Conservation (phyloP, 2,888 invertebrate species). For the Ceramica pisi region DNA sequence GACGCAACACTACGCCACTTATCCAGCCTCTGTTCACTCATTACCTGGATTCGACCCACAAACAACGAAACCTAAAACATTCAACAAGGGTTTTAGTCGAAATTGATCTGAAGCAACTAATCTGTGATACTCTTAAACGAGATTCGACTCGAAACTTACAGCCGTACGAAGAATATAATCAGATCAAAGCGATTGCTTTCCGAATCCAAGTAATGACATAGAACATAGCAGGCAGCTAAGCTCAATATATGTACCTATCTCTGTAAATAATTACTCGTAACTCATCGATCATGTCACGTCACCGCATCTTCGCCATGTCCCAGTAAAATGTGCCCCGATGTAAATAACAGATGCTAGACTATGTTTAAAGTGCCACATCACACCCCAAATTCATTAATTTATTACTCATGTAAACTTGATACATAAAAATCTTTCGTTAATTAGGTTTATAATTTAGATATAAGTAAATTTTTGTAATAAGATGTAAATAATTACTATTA, state of each 20-base stretch:
- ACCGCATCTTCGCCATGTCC: constrained; percentile 68
- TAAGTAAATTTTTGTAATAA: constrained; percentile 83
- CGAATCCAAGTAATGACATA: constrained; percentile 83
- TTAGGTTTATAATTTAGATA: constrained; percentile 85
- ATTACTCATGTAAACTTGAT: constrained; percentile 86
- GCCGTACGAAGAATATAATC: constrained; percentile 49
- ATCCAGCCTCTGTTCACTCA: constrained; percentile 84
- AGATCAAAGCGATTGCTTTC: constrained; percentile 40
- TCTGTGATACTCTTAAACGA: constrained; percentile 66
- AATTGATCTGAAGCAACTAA: constrained; percentile 63
- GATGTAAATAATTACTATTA: constrained; percentile 86
- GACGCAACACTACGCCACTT: constrained; percentile 61
- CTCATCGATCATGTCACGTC: constrained; percentile 73
- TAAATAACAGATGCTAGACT: constrained; percentile 79
- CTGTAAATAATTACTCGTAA: constrained; percentile 82
- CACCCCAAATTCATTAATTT: constrained; percentile 89
- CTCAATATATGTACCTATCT: constrained; percentile 80
- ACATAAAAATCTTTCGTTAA: constrained; percentile 85
- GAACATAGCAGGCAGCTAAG: constrained; percentile 82
- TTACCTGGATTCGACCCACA: constrained; percentile 81
- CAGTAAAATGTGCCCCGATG: constrained; percentile 70
- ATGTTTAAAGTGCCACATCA: constrained; percentile 83
- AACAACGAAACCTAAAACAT: constrained; percentile 30
- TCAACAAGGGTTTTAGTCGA: constrained; percentile 48
- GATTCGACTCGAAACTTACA: constrained; percentile 36